Evolutionary conservation across 2,113 vertebrate genomes (phyloP).

Genomic region (Oryzias celebensis): DNA sequence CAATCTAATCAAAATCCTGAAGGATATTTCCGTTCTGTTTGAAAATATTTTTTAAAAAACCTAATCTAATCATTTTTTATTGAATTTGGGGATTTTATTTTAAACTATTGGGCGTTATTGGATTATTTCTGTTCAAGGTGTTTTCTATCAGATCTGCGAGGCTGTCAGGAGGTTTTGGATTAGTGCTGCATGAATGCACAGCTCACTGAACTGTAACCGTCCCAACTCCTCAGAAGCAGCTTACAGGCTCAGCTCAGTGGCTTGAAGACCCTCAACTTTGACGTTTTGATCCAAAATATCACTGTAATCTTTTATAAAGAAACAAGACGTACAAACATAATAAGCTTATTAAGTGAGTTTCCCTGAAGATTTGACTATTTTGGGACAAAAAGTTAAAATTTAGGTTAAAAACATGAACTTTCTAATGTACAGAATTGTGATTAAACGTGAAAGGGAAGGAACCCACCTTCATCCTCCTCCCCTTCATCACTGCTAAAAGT

Average conservation of each 20-base stretch:
- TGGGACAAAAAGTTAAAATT: no score
- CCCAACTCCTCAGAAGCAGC: background rate
- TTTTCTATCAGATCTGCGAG: background rate
- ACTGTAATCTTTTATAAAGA: background rate
- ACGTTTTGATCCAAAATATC: constrained; percentile 6
- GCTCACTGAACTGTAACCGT: background rate
- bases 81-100: background rate
- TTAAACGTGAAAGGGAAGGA: background rate
- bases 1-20: constrained; percentile 3
- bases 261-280: constrained; percentile 5
- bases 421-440: background rate
- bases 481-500: constrained; percentile 90
- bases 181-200: constrained; percentile 18
- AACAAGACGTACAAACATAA: background rate
- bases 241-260: background rate
- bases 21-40: background rate
- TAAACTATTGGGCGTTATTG: background rate
- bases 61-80: background rate
- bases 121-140: background rate
- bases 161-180: constrained; percentile 13
- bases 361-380: no score
- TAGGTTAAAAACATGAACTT: no score
- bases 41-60: background rate
- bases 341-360: no score
- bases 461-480: constrained; percentile 77